phyloP scores from a whole-genome alignment of 2,888 invertebrate genomes.

The Chalcosyrphus nemorum region DNA sequence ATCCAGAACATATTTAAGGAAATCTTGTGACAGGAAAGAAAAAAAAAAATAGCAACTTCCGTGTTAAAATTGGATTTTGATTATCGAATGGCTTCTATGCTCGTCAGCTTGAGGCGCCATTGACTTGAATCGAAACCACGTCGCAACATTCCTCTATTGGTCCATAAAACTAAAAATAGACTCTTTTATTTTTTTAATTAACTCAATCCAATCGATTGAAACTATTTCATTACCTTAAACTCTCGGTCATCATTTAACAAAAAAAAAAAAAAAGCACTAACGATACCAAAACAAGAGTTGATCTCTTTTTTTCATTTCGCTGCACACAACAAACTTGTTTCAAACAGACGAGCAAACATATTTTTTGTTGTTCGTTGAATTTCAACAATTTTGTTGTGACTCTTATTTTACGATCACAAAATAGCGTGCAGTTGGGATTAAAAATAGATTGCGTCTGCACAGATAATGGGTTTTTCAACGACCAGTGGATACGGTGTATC shows the following conservation, averaged over 20 bases:
- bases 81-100: background rate
- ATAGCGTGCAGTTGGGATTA: conserved; percentile 39
- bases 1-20: too few species aligned
- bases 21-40: too few species aligned
- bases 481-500: background rate
- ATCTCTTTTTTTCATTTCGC: background rate
- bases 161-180: conserved; percentile 37
- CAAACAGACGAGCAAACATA: conserved; percentile 15
- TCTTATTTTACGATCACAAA: conserved; percentile 42
- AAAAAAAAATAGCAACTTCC: too few species aligned
- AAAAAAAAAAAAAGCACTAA: too few species aligned
- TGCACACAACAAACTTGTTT: conserved; percentile 28
- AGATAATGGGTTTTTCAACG: conserved; percentile 17
- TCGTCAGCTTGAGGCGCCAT: background rate
- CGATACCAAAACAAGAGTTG: background rate
- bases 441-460: conserved; percentile 59
- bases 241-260: conserved; percentile 17
- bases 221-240: conserved; percentile 10
- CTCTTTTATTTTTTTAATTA: conserved; percentile 32
- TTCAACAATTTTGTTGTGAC: conserved; percentile 17
- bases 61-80: background rate
- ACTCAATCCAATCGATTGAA: conserved; percentile 23
- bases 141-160: background rate
- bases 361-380: conserved; percentile 9
- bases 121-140: background rate